phyloP scores from a whole-genome alignment of 2,113 vertebrate genomes.

The Ceyx cyanopectus region DNA sequence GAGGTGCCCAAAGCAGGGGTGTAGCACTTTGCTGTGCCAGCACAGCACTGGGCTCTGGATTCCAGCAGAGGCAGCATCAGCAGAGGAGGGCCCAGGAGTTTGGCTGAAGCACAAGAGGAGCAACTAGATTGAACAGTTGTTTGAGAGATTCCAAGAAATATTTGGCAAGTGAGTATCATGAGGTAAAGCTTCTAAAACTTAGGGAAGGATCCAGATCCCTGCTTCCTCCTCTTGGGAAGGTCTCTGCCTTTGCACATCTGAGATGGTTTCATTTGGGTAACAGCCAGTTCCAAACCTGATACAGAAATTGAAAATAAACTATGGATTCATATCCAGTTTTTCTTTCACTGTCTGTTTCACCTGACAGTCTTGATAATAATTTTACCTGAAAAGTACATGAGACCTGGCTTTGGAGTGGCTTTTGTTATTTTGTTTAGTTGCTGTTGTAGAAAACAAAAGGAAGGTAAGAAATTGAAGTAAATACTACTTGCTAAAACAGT shows the following conservation, averaged over 20 bases:
- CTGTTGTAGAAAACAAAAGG: background rate
- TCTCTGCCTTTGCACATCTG: constrained; percentile 14
- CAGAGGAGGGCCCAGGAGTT: background rate
- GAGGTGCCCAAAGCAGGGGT: background rate
- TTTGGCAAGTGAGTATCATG: constrained; percentile 15
- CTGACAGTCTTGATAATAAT: background rate
- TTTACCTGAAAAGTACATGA: background rate
- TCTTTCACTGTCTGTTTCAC: background rate
- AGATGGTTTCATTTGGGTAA: constrained; percentile 34
- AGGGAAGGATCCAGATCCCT: constrained; percentile 27
- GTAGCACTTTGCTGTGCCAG: background rate
- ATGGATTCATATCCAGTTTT: constrained; percentile 22
- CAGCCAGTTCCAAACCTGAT: constrained; percentile 30
- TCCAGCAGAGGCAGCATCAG: background rate
- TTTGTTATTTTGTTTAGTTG: background rate
- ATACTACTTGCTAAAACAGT: background rate
- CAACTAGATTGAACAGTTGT: background rate
- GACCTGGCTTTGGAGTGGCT: background rate
- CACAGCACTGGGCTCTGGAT: background rate
- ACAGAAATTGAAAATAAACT: constrained; percentile 5
- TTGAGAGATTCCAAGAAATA: constrained; percentile 24
- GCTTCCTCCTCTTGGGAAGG: constrained; percentile 19
- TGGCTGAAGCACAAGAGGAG: background rate
- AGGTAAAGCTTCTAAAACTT: constrained; percentile 40
- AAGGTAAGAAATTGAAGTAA: background rate